Base-by-base conservation (phyloP, 2,797 vertebrate species). In the Onychomys leucogaster region DNA sequence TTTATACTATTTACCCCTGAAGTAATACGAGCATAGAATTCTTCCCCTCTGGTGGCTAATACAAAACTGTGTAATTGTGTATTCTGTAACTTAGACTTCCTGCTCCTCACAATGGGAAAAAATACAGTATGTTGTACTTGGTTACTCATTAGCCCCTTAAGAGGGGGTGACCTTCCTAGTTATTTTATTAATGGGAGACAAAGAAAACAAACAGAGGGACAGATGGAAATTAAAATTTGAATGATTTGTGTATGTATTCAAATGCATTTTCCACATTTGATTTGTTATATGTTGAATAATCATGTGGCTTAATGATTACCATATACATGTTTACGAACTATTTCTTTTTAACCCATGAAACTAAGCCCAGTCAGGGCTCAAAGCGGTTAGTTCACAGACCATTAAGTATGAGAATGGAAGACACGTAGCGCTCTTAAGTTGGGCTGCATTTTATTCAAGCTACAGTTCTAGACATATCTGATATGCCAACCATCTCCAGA, bases 91-190 rank as follows among this genome's bases (percentile, higher is more conserved):
- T 32, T 41, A 59, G 82, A 77, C 67, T 94, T 95, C 43, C 73
- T 90, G 84, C 59, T 84, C 83, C 14, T 14, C 76, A 57, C 43
- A 73, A 1, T 65, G 55, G 81, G 37, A 29, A 87, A 73, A 61
- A 88, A 8, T 14, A 57, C 87, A 95, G 4, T 84, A 61, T 67
- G 91, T 82, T 97, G 95, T n/a, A 93, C 76, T 93, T 92, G 61
- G 94, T 95, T 94, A 95, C 85, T 96, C 90, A 94, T 93, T 88
- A 96, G 90, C 27, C 32, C 11, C 43, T 10, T 89, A 73, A 84
- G 16, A 96, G 23, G 41, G 17, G 96, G 71, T 11, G 73, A 92
- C 11, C 86, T 93, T 55, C 37, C 8, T n/a, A 75, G 76, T 34
- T 69, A 75, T 87, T 89, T 94, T 69, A 37, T 91, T 80, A 75